These are phyloP conservation scores for Chironomus striatipennis DNA, from an alignment of 1,140 invertebrate genomes.

Conservation along the genomic window DNA sequence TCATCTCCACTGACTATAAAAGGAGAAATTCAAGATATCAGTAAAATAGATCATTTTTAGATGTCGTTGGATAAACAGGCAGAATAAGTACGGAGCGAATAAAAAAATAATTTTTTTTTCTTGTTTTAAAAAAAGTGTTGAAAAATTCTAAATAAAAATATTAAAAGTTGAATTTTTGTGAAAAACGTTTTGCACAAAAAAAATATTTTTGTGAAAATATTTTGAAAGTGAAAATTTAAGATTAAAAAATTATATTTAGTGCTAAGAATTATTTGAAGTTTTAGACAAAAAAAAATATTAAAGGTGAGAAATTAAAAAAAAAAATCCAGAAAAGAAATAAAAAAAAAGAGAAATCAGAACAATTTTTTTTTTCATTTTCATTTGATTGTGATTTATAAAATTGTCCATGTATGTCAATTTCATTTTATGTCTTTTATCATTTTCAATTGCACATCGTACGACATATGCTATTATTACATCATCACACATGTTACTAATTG, in stretches of 20 bases:
- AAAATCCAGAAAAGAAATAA: neutral
- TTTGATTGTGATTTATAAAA: neutral
- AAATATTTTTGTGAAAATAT: too few relatives aligned
- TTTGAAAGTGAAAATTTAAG: too few relatives aligned
- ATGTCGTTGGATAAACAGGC: constrained; percentile 6
- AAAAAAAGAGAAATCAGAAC: constrained; percentile 7
- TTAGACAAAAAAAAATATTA: too few relatives aligned
- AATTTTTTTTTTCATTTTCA: neutral
- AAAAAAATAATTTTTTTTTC: too few relatives aligned
- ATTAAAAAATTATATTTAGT: too few relatives aligned
- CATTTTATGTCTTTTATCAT: neutral
- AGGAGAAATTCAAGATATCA: constrained; percentile 21
- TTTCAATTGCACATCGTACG: neutral
- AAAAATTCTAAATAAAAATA: too few relatives aligned
- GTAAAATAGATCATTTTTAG: constrained; percentile 17
- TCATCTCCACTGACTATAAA: constrained; percentile 10
- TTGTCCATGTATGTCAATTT: neutral
- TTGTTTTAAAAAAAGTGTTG: too few relatives aligned
- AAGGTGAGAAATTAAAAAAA: too few relatives aligned
- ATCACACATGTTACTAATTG: neutral
- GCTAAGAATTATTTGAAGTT: too few relatives aligned
- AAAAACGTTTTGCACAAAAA: too few relatives aligned
- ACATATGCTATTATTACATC: constrained; percentile 14
- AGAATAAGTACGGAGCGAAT: neutral
- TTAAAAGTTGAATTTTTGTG: too few relatives aligned